Evolutionary conservation across 2,888 invertebrate genomes (phyloP), one percentile per base, ranked within the genome.

Genomic region (Drosophila flavopinicola): DNA sequence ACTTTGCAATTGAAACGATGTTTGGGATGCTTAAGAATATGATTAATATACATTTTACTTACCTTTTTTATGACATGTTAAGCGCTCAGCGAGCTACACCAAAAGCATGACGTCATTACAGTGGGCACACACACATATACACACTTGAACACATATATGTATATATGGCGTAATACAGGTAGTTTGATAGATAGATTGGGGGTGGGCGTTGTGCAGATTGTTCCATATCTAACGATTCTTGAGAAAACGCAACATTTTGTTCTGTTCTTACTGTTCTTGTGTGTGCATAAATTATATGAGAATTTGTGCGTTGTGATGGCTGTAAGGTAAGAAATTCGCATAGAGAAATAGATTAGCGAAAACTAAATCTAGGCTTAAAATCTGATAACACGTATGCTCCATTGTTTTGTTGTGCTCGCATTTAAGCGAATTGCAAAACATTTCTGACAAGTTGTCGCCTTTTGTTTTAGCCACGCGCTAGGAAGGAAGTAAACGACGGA

Each of bases 161-260:
- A 64, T 61, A 41, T 44, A 11, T 41, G 45, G 17, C 11, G 30
- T 9, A 54, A 33, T 30, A 30, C 38, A 33, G 32, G 20, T 32
- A 58, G 38, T 44, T 52, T 48, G 56, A 44, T 35, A 75, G 48
- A 42, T 57, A 67, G 52, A 58, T 20, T 20, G 20, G 73, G 65
- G 70, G 59, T 63, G 75, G 72, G 64, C 70, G 78, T 61, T 54
- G 42, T 39, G 66, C 59, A 38, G 17, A 42, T 42, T 45, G 32
- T 53, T 48, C 44, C 60, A 61, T 57, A 42, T 58, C 74, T 83
- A 86, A 59, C 78, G 86, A 52, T 76, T 86, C 58, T 83, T 78
- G 52, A 83, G 84, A 67, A 80, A 83, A 45, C 86, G 74, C 61
- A 82, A 60, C 85, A 84, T 86, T 76, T 78, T 77, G 33, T 10